Percentiles rank a stretch among this genome's conserved stretches.
Conservation (phyloP, 64 coral and sea anemone species). For the Acropora tenuis region DNA sequence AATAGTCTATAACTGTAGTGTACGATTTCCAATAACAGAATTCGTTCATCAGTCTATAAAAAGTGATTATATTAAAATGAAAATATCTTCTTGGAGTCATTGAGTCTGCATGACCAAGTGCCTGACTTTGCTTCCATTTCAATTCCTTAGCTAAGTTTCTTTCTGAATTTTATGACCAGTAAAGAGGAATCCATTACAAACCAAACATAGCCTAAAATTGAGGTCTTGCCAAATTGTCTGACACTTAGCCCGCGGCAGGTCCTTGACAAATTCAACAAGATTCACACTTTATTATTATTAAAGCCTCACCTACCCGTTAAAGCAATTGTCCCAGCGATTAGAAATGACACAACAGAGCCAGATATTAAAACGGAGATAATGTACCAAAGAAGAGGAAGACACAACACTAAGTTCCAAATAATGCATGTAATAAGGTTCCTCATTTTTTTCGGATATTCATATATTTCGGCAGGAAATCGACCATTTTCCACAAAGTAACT, state of each 20-base stretch:
- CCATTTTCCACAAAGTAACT: conserved; percentile 81
- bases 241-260: neutral
- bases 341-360: conserved; percentile 49
- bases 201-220: neutral
- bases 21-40: too few relatives aligned
- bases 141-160: too few relatives aligned
- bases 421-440: conserved; percentile 67
- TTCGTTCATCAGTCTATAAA: too few relatives aligned
- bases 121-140: neutral
- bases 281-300: too few relatives aligned
- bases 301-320: conserved; percentile 62
- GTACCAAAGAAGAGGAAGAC: conserved; percentile 64
- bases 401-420: conserved; percentile 69
- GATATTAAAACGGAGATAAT: conserved; percentile 65
- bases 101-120: neutral
- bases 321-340: conserved; percentile 32
- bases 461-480: conserved; percentile 65
- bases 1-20: too few relatives aligned
- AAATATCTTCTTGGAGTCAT: too few relatives aligned
- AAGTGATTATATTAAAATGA: too few relatives aligned
- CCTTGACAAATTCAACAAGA: too few relatives aligned
- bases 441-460: conserved; percentile 68
- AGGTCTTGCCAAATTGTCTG: neutral
- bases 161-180: too few relatives aligned
- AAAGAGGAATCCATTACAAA: too few relatives aligned